Base-by-base conservation (phyloP, 2,888 invertebrate species). In the Plagodis dolabraria region DNA sequence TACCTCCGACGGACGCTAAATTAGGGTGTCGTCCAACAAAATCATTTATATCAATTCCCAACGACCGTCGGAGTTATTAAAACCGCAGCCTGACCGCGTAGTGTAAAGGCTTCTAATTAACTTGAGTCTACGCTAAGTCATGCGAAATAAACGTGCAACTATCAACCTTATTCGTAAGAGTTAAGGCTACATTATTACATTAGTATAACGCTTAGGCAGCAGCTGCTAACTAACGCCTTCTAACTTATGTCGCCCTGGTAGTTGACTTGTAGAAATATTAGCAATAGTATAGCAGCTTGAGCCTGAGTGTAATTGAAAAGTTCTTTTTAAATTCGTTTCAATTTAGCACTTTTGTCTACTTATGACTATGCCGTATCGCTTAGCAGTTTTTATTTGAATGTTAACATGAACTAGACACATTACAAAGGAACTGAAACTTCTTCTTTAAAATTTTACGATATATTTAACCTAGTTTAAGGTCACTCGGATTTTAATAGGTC, bases 21-120 rank as follows among this genome's bases (percentile, higher is more conserved):
- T 78, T 76, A 76, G 77, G 74, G 73, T 73, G 64, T 69, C 67
- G 75, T 77, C 74, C 74, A 72, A 70, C 76, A 71, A 79, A 78
- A 82, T 81, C 80, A 78, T 84, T 82, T 83, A 83, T 86, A 86
- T 88, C 83, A 86, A 87, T 87, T 82, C 78, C 67, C 70, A 59
- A 69, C 72, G 82, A 80, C 83, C 77, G 76, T 76, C 68, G 70
- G 79, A 79, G 85, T 87, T 86, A 89, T 89, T 86, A 86, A 87
- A 89, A 85, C 88, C 87, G 72, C 89, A 84, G 74, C 69, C 78
- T 76, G 76, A 82, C 83, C 78, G 74, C 68, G 67, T 71, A 67
- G 69, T 60, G 71, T 71, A 67, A 80, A 77, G 76, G 81, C 79
- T 84, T 83, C 86, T 87, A 89, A 91, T 91, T 90, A 88, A 88